Base-by-base conservation (phyloP, 2,797 vertebrate species). In the Corythornis leucogaster region DNA sequence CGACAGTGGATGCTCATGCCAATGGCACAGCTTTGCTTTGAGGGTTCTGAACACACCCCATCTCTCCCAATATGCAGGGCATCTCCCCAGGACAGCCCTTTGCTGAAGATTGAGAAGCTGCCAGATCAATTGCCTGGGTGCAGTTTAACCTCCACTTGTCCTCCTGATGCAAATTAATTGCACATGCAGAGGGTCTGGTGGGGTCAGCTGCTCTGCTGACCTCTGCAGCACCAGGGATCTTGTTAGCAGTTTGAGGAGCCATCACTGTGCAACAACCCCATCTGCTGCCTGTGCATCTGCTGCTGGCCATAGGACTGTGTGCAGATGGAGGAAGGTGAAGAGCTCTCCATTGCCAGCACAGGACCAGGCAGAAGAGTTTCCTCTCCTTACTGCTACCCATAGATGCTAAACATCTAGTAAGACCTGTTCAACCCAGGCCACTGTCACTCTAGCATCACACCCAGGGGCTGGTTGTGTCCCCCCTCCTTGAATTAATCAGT, bases 231-330 rank as follows among this genome's bases (percentile, higher is more conserved):
- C n/a, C 58, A 42, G 25, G 26, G 38, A 24, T 55, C 51, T n/a
- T 1, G 16, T 25, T 4, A 43, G 7, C 30, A 35, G 62, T 22
- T 9, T 35, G 17, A 17, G 46, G 20, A 80, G 10, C 46, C 15
- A 15, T 1, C 61, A 6, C 28, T 5, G 1, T 4, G 15, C 31
- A 38, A 35, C 1, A 1, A 9, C 11, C 9, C 26, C 4, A 0
- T n/a, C 16, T n/a, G 59, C 46, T 38, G 28, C 1, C 0, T 1
- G 9, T 8, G 19, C 28, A 4, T 28, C 48, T 38, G 46, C 42
- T 26, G n/a, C 7, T 17, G n/a, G 59, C 35, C 54, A 13, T 54
- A 43, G 76, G 54, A 42, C 15, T 16, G 26, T 3, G 9, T 1
- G 19, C 53, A 14, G n/a, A 13, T 14, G 30, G 30, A 50, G 19